Evolutionary conservation across 2,113 vertebrate species (phyloP).

Genomic region (Fukomys damarensis): DNA sequence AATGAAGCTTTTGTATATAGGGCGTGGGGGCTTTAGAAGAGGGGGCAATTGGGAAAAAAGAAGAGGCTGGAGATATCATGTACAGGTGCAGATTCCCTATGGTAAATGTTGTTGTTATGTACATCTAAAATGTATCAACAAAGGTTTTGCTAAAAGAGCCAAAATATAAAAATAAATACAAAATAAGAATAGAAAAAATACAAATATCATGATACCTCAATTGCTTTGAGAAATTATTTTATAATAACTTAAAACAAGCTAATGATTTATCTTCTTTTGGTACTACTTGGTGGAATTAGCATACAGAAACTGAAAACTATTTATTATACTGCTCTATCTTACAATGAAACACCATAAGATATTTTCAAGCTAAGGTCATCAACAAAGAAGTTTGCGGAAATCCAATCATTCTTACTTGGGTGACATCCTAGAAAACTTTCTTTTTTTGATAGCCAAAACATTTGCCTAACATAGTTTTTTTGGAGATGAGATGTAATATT

Average conservation of each 20-base stretch:
- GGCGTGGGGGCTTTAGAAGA: too few species aligned
- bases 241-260: background rate
- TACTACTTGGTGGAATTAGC: background rate
- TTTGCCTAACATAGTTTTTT: background rate
- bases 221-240: constrained; percentile 24
- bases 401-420: background rate
- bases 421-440: background rate
- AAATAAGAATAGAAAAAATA: background rate
- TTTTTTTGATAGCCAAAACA: background rate
- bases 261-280: background rate
- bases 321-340: background rate
- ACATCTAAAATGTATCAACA: too few species aligned
- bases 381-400: constrained; percentile 14
- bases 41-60: too few species aligned
- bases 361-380: background rate
- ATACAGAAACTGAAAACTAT: background rate
- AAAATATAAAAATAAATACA: too few species aligned
- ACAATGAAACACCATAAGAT: background rate
- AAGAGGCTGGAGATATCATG: too few species aligned
- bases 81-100: too few species aligned
- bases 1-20: too few species aligned
- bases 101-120: too few species aligned
- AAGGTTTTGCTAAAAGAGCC: too few species aligned
- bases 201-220: background rate
- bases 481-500: background rate